Base-by-base conservation (phyloP, 1,140 invertebrate genomes). In the Trichogramma pretiosum region DNA sequence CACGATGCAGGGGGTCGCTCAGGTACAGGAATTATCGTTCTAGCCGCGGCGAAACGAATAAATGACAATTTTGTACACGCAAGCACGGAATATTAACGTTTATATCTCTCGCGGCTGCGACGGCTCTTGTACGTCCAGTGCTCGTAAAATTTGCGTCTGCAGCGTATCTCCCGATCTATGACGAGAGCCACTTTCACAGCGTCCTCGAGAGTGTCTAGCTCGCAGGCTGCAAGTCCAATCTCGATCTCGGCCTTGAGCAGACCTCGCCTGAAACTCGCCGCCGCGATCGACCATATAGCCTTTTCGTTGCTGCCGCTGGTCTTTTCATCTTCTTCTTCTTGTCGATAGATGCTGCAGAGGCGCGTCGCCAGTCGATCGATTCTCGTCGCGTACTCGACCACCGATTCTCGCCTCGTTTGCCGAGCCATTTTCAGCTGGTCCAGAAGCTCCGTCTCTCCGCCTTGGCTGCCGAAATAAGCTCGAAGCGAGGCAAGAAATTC, bases 341-440 rank as follows among this genome's bases (percentile, higher is more conserved):
- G n/a, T n/a, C n/a, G n/a, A 24, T 42, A 48, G 11, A 21, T 19
- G 37, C 35, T 19, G 37, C 32, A n/a, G 22, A 44, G 18, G 33
- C 28, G 39, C n/a, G 17, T 16, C 19, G n/a, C 18, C 16, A 50
- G 10, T 2, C 41, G 36, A 41, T 44, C 34, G 17, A 49, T 13
- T 13, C 48, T 22, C 2, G 19, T 16, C 1, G 17, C 41, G 28
- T 19, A 44, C 14, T 33, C 34, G 16, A 5, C 18, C 3, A 23
- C 16, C 10, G 11, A 7, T 14, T 49, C 48, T 3, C 11, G 16
- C 1, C 3, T 7, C 8, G 13, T 0, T 9, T 38, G 41, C 1
- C 36, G 22, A 13, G 26, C 21, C 10, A 17, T 5, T 5, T 18
- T 7, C 22, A 46, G 23, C 9, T 46, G 33, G 18, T 28, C 19